phyloP scores from a whole-genome alignment of 2,113 vertebrate species.

The Columba janthina region DNA sequence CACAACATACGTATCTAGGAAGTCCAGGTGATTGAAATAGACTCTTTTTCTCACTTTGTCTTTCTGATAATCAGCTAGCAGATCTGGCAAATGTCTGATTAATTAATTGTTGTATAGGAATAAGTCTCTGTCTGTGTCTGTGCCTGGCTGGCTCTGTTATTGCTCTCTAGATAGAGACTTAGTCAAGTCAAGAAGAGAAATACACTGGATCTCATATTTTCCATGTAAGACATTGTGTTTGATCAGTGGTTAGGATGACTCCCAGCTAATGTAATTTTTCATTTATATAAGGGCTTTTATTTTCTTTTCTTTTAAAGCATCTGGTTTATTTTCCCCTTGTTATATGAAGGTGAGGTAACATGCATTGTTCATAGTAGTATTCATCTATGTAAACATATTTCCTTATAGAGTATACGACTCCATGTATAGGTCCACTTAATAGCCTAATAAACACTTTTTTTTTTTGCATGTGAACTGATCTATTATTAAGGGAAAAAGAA shows the following conservation, averaged over 20 bases:
- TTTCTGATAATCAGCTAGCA: background rate
- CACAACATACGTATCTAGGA: background rate
- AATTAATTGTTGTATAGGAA: background rate
- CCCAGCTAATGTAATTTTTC: background rate
- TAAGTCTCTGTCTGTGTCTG: background rate
- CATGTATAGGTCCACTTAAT: background rate
- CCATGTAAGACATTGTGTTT: background rate
- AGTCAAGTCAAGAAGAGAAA: background rate
- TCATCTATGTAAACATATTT: background rate
- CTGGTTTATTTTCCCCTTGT: background rate
- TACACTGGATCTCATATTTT: background rate
- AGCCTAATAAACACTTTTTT: background rate
- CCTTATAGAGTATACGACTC: background rate
- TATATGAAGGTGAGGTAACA: background rate
- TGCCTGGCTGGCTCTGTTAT: background rate
- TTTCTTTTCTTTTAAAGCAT: background rate
- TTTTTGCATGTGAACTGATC: background rate
- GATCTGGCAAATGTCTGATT: background rate
- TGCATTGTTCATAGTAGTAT: background rate
- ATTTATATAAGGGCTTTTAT: background rate
- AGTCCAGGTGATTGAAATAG: background rate
- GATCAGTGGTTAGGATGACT: background rate
- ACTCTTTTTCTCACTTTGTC: background rate
- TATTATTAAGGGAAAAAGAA: background rate
- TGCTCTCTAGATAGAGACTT: background rate